These are phyloP conservation scores for Arvicanthis niloticus DNA, from an alignment of 2,113 vertebrate species.

Conservation along the genomic window DNA sequence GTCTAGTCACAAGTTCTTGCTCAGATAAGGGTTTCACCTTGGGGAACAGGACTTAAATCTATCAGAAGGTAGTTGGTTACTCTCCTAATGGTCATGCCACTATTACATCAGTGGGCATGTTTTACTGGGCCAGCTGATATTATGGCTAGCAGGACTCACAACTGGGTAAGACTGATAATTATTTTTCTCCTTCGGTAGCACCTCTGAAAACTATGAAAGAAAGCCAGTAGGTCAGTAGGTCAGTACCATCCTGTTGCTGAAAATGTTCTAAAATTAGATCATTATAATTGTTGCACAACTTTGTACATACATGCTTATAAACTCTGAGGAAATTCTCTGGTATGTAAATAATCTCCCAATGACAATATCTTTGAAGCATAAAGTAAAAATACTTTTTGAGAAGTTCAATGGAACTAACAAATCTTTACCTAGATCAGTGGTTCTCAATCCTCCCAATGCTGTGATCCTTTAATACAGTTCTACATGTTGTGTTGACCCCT, in stretches of 20 bases:
- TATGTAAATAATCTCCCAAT: neutral
- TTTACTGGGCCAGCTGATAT: neutral
- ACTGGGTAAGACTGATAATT: neutral
- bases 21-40: neutral
- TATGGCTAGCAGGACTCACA: neutral
- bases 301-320: neutral
- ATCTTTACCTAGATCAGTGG: neutral
- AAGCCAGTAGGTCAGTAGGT: neutral
- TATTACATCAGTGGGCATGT: neutral
- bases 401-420: neutral
- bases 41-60: neutral
- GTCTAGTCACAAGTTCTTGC: neutral
- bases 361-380: conserved; percentile 1
- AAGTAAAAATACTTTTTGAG: neutral
- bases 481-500: neutral
- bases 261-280: conserved; percentile 19
- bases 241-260: neutral
- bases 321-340: neutral
- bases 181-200: neutral
- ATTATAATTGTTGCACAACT: neutral
- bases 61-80: neutral
- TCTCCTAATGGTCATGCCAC: neutral
- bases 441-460: neutral
- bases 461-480: neutral
- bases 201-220: neutral